A percentile compares a stretch with the other conserved stretches of the same genome.
phyloP scores from a whole-genome alignment of 2,888 invertebrate species.

The Alviniconcha strummeri region DNA sequence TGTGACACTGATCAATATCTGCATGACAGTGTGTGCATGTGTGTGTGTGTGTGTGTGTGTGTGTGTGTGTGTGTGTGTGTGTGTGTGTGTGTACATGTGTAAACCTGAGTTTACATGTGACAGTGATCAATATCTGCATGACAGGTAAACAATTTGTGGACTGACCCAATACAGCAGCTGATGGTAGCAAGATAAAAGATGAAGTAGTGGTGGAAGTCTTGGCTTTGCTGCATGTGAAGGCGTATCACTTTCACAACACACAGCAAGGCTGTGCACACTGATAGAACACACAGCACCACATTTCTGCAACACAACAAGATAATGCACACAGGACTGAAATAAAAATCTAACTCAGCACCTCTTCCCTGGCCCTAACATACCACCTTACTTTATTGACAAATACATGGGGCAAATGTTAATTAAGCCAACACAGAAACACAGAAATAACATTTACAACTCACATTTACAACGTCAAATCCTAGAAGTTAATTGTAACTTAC shows the following conservation, averaged over 20 bases:
- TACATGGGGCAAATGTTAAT: no score
- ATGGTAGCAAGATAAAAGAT: constrained; percentile 76
- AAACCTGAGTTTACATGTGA: background rate
- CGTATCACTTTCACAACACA: constrained; percentile 74
- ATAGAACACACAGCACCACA: constrained; percentile 73
- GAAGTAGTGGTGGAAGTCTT: constrained; percentile 76
- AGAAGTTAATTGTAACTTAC: no score
- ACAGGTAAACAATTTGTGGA: constrained; percentile 13
- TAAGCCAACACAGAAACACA: no score
- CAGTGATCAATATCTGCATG: background rate
- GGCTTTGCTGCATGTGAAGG: constrained; percentile 75
- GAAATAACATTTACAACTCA: no score
- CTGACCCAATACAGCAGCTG: constrained; percentile 75
- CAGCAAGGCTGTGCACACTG: constrained; percentile 71
- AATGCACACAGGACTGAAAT: no score
- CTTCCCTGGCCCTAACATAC: no score
- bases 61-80: constrained; percentile 13
- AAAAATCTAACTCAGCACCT: no score
- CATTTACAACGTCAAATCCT: no score
- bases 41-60: constrained; percentile 7
- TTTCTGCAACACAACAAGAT: constrained; percentile 63
- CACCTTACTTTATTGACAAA: no score
- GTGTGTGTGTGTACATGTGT: no score
- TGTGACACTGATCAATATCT: no score
- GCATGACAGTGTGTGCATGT: background rate